Base-by-base conservation (phyloP, 2,888 invertebrate genomes). In the Lasioglossum figueresi region DNA sequence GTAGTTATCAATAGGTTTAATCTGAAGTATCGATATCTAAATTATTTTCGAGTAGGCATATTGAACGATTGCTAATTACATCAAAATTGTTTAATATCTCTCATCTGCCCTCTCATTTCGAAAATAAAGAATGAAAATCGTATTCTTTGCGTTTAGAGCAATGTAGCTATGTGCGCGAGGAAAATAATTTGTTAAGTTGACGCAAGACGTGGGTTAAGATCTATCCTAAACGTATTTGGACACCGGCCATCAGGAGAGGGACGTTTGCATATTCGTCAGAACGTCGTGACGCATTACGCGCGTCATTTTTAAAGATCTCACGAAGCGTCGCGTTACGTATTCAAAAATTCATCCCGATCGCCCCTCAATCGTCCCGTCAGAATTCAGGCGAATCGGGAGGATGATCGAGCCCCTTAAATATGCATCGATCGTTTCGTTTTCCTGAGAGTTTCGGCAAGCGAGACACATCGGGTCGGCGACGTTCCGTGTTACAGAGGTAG, bases 381-480 rank as follows among this genome's bases (percentile, higher is more conserved):
- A 88, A 84, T 89, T 89, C 84, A 83, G 34, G 68, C 79, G 82
- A 85, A 86, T 78, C 82, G 86, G 75, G 84, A 84, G 86, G 88
- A 91, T 88, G 92, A 91, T 92, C 90, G 91, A 90, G 88, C 89
- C 82, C 63, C 83, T 92, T 90, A 92, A 92, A 92, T 92, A 92
- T 92, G 90, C 88, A 92, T 84, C 91, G 82, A 85, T 82, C 88
- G 87, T 84, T 84, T 86, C 82, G 83, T 76, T 34, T 72, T 31
- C 43, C 59, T 16, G 70, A 76, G 88, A 88, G 88, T 88, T 87
- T 83, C 79, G 78, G 56, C 56, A 40, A 63, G 78, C 72, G 74
- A 77, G 84, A 88, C 85, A 77, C 84, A 88, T 82, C 82, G 40
- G 70, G 75, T 79, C 80, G 81, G 79, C 81, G 88, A 86, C 85